Base-by-base conservation (phyloP, 2,113 vertebrate genomes). In the Larimichthys polyactis region DNA sequence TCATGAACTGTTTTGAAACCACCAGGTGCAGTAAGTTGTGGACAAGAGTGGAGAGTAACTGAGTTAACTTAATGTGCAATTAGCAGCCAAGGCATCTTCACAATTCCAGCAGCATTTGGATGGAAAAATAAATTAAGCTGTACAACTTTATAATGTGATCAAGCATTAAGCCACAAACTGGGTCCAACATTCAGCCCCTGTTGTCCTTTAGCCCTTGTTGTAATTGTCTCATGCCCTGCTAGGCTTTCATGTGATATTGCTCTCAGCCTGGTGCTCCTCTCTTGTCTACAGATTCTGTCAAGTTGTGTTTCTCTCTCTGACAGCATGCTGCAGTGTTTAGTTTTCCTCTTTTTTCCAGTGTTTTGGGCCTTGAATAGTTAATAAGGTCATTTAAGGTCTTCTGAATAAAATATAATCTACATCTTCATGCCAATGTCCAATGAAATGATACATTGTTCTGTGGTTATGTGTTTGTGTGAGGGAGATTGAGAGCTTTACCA, bases 381-480 rank as follows among this genome's bases (percentile, higher is more conserved):
- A 48, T 36, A 54, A 51, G 44, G 29, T 8, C 43, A 29, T 59
- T 36, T 36, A 54, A 51, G 44, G 29, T 8, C 43, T n/a, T 59
- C 60, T 74, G 63, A 81, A 81, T 74, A 59, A 68, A 74, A 74
- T 81, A 75, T 75, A 63, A 74, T 67, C 55, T 46, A 40, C 52
- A 72, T 72, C 46, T 71, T 12, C 11, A 59, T 54, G 57, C 68
- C 36, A 71, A 64, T 55, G 36, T 71, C 36, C 46, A 55, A 11
- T 49, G 58, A 62, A 66, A 48, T 71, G 22, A 32, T 17, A 48
- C 15, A 67, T 27, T 66, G 69, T 48, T 29, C 16, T 32, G 52
- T 67, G 27, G n/a, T 63, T 49, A 7, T 63, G 43, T 70, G 32
- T 52, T 43, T 72, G 59, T 49, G 62, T 49, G 52, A 5, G 70